Base-by-base conservation (phyloP, 2,888 invertebrate species). In the Serripes groenlandicus region DNA sequence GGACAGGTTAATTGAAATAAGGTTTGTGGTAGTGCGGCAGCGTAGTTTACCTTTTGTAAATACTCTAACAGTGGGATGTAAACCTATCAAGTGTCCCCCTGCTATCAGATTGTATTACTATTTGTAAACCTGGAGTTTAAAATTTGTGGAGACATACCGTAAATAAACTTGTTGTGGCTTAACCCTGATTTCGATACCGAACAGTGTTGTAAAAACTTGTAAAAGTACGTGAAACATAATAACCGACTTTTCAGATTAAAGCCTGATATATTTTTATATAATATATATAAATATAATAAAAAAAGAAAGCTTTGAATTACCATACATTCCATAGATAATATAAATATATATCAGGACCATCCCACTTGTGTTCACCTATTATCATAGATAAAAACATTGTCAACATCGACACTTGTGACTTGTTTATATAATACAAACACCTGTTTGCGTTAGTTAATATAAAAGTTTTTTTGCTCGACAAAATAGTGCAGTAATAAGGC, bases 131-230 rank as follows among this genome's bases (percentile, higher is more conserved):
- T 66, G 23, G 66, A 35, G 66, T 23, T 66, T 66, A 42, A 42
- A 37, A 7, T 66, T 37, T 42, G 26, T 7, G 28, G 66, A 66
- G 42, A n/a, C n/a, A n/a, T n/a, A n/a, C n/a, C n/a, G 42, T 66
- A 66, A 66, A 66, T 42, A 66, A 66, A 66, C 66, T 35, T 37
- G n/a, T 28, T 4, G 66, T 66, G 66, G 42, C 42, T 66, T 66
- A 62, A 62, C 34, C 62, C 32, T 32, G 32, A 15, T 62, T 32
- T 15, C 26, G n/a, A n/a, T n/a, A n/a, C n/a, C n/a, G n/a, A n/a
- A n/a, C n/a, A n/a, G n/a, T n/a, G n/a, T n/a, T n/a, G n/a, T n/a
- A n/a, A n/a, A n/a, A n/a, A n/a, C n/a, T n/a, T n/a, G n/a, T n/a
- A n/a, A n/a, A n/a, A n/a, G n/a, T n/a, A n/a, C n/a, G n/a, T n/a